Evolutionary conservation across 1,140 invertebrate species (phyloP).

Genomic region (Hypothenemus hampei): DNA sequence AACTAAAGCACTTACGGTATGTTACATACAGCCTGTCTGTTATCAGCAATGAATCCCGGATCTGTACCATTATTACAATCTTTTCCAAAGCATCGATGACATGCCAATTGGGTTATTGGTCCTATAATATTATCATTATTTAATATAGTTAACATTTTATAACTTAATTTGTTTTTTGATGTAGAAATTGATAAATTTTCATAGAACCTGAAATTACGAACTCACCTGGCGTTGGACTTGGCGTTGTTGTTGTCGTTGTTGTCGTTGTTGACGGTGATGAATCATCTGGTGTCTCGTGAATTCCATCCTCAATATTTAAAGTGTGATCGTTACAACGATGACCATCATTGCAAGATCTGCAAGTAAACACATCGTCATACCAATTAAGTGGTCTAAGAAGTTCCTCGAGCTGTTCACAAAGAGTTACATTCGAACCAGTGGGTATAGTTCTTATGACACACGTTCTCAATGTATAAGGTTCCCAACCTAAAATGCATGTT

Average conservation of each 20-base stretch:
- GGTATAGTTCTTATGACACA: background rate
- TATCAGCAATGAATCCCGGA: background rate
- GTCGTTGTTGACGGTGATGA: too few species aligned
- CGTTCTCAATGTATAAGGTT: background rate
- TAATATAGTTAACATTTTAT: too few species aligned
- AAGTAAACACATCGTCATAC: background rate
- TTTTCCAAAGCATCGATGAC: constrained; percentile 10
- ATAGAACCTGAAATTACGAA: too few species aligned
- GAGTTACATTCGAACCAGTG: background rate
- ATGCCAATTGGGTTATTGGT: constrained; percentile 6
- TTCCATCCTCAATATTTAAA: background rate
- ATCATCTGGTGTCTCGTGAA: too few species aligned
- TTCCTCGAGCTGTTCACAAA: background rate
- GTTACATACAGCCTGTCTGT: background rate
- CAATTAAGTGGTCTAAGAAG: background rate
- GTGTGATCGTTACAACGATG: background rate
- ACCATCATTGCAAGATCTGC: background rate
- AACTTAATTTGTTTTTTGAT: too few species aligned
- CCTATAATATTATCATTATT: too few species aligned
- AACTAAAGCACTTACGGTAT: background rate
- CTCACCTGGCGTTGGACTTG: too few species aligned
- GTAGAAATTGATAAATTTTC: too few species aligned
- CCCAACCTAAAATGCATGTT: background rate
- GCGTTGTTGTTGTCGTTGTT: too few species aligned
- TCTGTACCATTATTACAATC: background rate